Evolutionary conservation across 2,113 vertebrate species (phyloP).

Genomic region (Daubentonia madagascariensis): DNA sequence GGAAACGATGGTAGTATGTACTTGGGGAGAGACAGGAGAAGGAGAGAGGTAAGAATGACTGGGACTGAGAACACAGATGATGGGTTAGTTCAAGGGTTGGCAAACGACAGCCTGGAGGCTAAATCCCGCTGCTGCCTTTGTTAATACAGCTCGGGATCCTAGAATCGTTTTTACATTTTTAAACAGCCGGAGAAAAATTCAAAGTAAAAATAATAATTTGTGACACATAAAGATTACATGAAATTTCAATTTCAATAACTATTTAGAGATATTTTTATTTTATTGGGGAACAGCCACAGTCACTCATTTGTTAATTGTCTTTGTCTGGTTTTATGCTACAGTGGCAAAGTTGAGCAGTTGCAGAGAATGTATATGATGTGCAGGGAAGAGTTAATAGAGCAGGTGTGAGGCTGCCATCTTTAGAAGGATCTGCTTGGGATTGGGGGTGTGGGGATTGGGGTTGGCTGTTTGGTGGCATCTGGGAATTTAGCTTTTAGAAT

Average conservation of each 20-base stretch:
- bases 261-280: not conserved
- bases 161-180: not conserved
- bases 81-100: not conserved
- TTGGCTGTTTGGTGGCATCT: not conserved
- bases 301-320: not conserved
- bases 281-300: not conserved
- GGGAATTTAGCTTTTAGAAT: not conserved
- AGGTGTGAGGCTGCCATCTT: not conserved
- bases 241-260: not conserved
- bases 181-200: not conserved
- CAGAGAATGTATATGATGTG: accelerated
- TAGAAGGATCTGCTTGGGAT: not conserved
- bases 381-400: not conserved
- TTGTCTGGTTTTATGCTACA: not conserved
- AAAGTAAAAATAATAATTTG: not conserved
- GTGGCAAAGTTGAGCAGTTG: not conserved
- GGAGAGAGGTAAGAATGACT: not conserved
- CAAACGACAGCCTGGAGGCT: not conserved
- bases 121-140: not conserved
- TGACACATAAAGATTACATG: not conserved
- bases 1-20: not conserved
- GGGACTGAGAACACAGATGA: not conserved
- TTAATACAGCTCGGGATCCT: not conserved
- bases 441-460: not conserved
- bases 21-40: not conserved